Evolutionary conservation across 1,140 invertebrate genomes (phyloP).

Genomic region (Drosophila virilis): DNA sequence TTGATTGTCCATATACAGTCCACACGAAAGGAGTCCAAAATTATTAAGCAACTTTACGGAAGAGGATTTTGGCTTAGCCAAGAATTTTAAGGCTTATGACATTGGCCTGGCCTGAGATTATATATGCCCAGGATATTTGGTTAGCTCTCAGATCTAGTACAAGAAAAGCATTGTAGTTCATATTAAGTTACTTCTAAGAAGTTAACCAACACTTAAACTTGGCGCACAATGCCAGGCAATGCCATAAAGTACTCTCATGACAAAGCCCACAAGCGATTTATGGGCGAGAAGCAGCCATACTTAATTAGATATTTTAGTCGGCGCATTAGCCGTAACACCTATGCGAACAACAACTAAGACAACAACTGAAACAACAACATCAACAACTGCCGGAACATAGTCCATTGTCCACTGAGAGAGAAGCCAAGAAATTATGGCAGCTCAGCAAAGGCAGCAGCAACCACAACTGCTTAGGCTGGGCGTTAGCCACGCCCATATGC

Average conservation of each 20-base stretch:
- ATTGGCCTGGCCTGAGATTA: background rate
- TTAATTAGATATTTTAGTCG: slow-evolving; percentile 77
- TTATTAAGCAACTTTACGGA: too few species aligned
- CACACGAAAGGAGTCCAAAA: background rate
- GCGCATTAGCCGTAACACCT: slow-evolving; percentile 74
- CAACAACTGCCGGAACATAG: slow-evolving; percentile 6
- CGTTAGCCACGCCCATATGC: slow-evolving; percentile 9
- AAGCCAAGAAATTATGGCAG: slow-evolving; percentile 71
- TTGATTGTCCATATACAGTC: slow-evolving; percentile 35
- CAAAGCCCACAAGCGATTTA: slow-evolving; percentile 66
- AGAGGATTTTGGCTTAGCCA: background rate
- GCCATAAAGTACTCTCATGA: slow-evolving; percentile 20
- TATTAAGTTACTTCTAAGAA: background rate
- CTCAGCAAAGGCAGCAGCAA: slow-evolving; percentile 1
- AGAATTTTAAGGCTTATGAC: background rate
- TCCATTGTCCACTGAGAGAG: slow-evolving; percentile 18
- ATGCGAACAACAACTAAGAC: slow-evolving; percentile 34
- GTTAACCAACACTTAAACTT: slow-evolving; percentile 11
- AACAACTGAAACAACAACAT: slow-evolving; percentile 8
- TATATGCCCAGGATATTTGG: background rate
- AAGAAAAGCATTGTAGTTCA: background rate
- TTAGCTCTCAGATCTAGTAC: too few species aligned
- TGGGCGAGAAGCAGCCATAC: slow-evolving; percentile 51
- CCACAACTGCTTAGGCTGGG: slow-evolving; percentile 22
- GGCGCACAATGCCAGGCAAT: slow-evolving; percentile 8